Base-by-base conservation (phyloP, 2,888 invertebrate genomes). In the Dascillus cervinus region DNA sequence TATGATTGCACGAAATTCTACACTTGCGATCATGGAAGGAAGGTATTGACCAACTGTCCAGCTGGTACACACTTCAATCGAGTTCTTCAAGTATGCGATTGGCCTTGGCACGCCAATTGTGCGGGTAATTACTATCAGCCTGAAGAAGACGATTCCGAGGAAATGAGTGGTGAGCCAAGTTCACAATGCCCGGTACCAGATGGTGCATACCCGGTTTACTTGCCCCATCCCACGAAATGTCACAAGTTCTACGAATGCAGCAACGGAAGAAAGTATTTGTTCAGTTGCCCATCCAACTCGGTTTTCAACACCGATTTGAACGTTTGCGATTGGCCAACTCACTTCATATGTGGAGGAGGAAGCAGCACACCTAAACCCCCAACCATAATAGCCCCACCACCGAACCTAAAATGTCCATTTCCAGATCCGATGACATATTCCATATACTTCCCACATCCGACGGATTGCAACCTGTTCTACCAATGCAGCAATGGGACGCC, bases 21-120 rank as follows among this genome's bases (percentile, higher is more conserved):
- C 22, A 30, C 26, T 21, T 44, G 44, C 22, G 19, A 20, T 14
- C 29, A 37, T 25, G 44, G 39, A 4, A 11, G 10, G 4, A 28
- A 35, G 10, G 11, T 15, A 17, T 14, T 27, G 15, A 19, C 31
- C 2, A 11, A 19, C 9, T 44, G 44, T 24, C 37, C 39, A 10
- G 30, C 10, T 24, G 32, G 32, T 23, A 23, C 44, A 19, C 29
- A 39, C 23, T 46, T 44, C 22, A 41, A 46, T 33, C 20, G 32
- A n/a, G 22, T 29, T 3, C 23, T 30, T 8, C 11, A 34, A 4
- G 32, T 34, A 3, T 46, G 46, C 29, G 41, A 44, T 35, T 43
- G 41, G 39, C 39, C 41, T 9, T 29, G 32, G 13, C 27, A 35
- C 26, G 41, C 39, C 24, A 27, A 36, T 5, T 37, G 35, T 21